Conservation (phyloP, 2,888 invertebrate genomes). For the Callinectes sapidus region DNA sequence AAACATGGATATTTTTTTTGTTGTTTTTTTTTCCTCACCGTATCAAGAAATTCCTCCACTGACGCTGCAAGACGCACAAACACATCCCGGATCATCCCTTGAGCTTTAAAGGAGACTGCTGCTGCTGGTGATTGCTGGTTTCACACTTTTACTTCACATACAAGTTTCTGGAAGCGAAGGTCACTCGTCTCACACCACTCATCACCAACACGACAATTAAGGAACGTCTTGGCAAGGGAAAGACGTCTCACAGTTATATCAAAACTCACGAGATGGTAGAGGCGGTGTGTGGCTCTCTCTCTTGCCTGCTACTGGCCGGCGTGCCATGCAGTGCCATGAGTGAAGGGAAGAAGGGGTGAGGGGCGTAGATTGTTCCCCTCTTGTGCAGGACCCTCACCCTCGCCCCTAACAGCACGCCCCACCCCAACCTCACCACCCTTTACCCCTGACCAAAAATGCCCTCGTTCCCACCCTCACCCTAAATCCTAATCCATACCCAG, state of each 20-base stretch:
- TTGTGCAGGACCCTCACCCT: conserved; percentile 51
- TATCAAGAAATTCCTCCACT: not conserved
- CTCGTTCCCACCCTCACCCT: conserved; percentile 44
- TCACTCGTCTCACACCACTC: not conserved
- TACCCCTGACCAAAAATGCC: conserved; percentile 44
- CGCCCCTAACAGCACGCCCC: conserved; percentile 38
- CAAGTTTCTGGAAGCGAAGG: not conserved
- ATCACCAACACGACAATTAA: not conserved
- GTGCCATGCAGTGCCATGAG: conserved; percentile 51
- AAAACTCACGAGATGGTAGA: conserved; percentile 37
- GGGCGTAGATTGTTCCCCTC: conserved; percentile 54
- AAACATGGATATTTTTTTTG: not conserved
- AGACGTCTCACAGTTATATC: conserved; percentile 20
- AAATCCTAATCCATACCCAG: conserved; percentile 46
- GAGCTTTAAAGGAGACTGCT: conserved; percentile 4
- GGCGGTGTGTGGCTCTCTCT: conserved; percentile 34
- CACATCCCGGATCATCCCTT: conserved; percentile 28
- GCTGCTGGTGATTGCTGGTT: conserved; percentile 6
- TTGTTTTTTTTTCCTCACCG: not conserved
- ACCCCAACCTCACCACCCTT: conserved; percentile 38
- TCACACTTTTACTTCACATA: not conserved
- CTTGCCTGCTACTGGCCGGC: conserved; percentile 44
- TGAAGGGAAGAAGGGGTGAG: conserved; percentile 49
- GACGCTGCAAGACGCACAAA: conserved; percentile 5
- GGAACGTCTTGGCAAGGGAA: not conserved